Evolutionary conservation across 2,888 invertebrate genomes (phyloP).

Genomic region (Trissolcus japonicus): DNA sequence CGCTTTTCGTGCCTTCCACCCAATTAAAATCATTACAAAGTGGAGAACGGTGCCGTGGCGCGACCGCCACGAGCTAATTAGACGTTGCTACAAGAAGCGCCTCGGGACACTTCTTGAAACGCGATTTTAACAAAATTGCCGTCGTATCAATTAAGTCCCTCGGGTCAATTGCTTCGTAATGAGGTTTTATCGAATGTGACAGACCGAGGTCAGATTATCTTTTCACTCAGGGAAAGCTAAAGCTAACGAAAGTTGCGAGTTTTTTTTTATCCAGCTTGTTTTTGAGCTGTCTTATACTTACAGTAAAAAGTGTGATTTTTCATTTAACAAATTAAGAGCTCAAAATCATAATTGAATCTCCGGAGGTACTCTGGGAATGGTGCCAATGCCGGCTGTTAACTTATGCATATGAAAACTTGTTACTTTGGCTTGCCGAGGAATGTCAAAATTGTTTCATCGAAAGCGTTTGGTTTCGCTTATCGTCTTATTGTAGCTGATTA

Average conservation of each 20-base stretch:
- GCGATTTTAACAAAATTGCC: slow-evolving; percentile 13
- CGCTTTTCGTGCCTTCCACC: slow-evolving; percentile 35
- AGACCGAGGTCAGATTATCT: slow-evolving; percentile 23
- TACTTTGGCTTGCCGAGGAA: background rate
- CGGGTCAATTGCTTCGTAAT: slow-evolving; percentile 31
- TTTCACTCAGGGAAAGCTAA: slow-evolving; percentile 23
- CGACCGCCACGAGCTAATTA: slow-evolving; percentile 60
- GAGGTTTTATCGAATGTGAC: slow-evolving; percentile 33
- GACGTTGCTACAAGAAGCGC: slow-evolving; percentile 35
- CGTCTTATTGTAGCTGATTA: slow-evolving; percentile 9
- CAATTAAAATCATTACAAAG: slow-evolving; percentile 64
- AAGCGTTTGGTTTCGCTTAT: slow-evolving; percentile 21
- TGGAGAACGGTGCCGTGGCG: slow-evolving; percentile 43
- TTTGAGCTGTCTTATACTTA: too few species aligned
- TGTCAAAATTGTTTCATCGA: slow-evolving; percentile 14
- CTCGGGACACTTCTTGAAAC: slow-evolving; percentile 16
- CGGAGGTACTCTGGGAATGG: too few species aligned
- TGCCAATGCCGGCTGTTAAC: too few species aligned
- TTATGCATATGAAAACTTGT: background rate
- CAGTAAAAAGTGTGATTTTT: too few species aligned
- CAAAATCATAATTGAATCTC: too few species aligned
- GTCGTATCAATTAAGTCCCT: slow-evolving; percentile 26
- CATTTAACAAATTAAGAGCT: too few species aligned
- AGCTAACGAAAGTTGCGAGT: background rate
- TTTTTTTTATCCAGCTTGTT: too few species aligned